phyloP scores from a whole-genome alignment of 2,888 invertebrate species.

The Yponomeuta plumbellus region DNA sequence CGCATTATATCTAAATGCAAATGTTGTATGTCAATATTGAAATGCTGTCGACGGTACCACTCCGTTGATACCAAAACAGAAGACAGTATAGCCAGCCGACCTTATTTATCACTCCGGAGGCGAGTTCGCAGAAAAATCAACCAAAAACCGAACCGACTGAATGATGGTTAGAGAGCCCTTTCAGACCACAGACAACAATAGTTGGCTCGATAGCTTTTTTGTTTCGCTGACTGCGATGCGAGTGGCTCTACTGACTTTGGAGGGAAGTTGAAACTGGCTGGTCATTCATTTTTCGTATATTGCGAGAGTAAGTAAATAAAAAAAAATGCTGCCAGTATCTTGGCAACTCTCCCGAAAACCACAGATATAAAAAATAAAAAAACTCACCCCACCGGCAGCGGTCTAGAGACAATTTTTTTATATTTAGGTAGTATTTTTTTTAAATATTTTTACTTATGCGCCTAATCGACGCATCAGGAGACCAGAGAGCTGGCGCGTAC shows the following conservation, averaged over 20 bases:
- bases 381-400: too few relatives aligned
- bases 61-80: neutral
- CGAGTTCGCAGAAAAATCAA: conserved; percentile 46
- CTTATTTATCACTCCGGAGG: conserved; percentile 43
- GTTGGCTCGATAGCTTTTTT: conserved; percentile 28
- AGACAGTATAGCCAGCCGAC: conserved; percentile 14
- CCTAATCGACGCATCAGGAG: too few relatives aligned
- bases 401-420: too few relatives aligned
- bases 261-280: neutral
- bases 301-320: neutral
- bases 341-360: too few relatives aligned
- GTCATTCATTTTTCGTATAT: neutral
- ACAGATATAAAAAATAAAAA: too few relatives aligned
- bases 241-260: neutral
- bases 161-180: conserved; percentile 26
- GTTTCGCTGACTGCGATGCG: too few relatives aligned
- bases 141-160: conserved; percentile 30
- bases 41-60: neutral
- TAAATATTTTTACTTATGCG: too few relatives aligned
- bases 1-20: too few relatives aligned
- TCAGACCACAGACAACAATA: conserved; percentile 66
- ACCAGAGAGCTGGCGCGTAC: too few relatives aligned
- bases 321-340: too few relatives aligned
- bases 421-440: too few relatives aligned
- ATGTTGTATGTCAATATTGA: too few relatives aligned